Evolutionary conservation across 2,888 invertebrate genomes (phyloP), one percentile per base, ranked within the genome.

Genomic region (Phymatocera aterrima): DNA sequence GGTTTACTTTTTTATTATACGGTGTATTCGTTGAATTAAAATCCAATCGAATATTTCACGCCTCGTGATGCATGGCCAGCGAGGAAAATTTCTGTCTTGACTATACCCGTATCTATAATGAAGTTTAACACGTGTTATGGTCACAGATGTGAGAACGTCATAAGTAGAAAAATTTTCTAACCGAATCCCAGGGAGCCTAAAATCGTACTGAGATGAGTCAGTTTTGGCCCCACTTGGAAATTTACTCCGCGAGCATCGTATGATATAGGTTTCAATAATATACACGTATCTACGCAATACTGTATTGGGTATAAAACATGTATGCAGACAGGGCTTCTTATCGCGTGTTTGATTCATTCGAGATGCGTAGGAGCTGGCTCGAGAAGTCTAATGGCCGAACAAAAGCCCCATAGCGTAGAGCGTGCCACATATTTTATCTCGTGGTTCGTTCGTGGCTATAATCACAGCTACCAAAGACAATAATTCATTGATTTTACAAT

Each of bases 361-460:
- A 51, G 37, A 60, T 60, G 75, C 28, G 75, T 75, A 57, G 57
- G 75, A 28, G 57, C 40, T 40, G 4, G 57, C 57, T 31, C 72
- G 48, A 51, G 43, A 37, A 72, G 72, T 72, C 72, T 72, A 72
- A 72, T 72, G 72, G 72, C 72, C 51, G 48, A 51, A 51, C 72
- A 54, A 54, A 68, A 72, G 72, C 72, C 54, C 72, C 31, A 51
- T 51, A 46, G n/a, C 68, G 40, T 46, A 21, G 43, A 43, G 12
- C 18, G 68, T 68, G 24, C n/a, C 15, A 46, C 28, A 68, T 68
- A 68, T 24, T 68, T 46, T 68, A 68, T 24, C 40, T 43, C 57
- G 12, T 31, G 21, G 10, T 15, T 4, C 12, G n/a, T 43, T 46
- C 40, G 15, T 46, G 21, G n/a, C n/a, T 18, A 10, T 65, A 21